phyloP scores from a whole-genome alignment of 2,113 vertebrate genomes.

The Chaetura pelagica region DNA sequence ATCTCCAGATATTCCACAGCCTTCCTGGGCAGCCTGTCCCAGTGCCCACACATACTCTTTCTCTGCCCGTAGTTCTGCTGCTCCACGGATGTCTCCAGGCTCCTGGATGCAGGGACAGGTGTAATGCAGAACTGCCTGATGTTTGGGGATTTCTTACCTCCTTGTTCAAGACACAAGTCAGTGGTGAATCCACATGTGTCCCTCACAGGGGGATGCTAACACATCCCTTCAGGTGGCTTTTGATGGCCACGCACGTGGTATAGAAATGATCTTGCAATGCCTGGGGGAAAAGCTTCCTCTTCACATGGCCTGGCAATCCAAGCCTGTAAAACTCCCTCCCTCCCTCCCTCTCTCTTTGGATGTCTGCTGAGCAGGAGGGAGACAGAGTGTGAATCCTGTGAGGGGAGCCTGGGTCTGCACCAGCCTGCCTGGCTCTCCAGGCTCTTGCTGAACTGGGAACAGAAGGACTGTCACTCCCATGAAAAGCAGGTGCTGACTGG shows the following conservation, averaged over 20 bases:
- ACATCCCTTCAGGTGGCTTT: neutral
- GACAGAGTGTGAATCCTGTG: neutral
- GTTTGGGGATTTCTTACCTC: neutral
- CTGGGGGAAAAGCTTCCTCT: neutral
- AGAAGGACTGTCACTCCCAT: neutral
- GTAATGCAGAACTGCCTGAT: neutral
- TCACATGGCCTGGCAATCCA: neutral
- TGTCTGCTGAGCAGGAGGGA: neutral
- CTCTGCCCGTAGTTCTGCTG: neutral
- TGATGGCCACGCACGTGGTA: neutral
- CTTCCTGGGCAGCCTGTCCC: too few relatives aligned
- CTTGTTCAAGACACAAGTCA: neutral
- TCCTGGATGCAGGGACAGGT: neutral
- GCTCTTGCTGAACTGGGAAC: neutral
- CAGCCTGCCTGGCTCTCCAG: neutral
- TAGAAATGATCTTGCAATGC: neutral
- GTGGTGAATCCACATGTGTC: neutral
- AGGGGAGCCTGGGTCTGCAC: neutral
- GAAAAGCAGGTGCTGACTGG: neutral
- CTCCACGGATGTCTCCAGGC: neutral
- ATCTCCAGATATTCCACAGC: too few relatives aligned
- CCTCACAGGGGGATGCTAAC: neutral
- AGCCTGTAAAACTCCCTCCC: neutral
- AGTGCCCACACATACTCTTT: neutral
- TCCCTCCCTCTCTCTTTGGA: neutral